Percentiles rank a stretch among this genome's conserved stretches.
Evolutionary conservation across 2,888 invertebrate genomes (phyloP).

Genomic region (Fragum fragum): DNA sequence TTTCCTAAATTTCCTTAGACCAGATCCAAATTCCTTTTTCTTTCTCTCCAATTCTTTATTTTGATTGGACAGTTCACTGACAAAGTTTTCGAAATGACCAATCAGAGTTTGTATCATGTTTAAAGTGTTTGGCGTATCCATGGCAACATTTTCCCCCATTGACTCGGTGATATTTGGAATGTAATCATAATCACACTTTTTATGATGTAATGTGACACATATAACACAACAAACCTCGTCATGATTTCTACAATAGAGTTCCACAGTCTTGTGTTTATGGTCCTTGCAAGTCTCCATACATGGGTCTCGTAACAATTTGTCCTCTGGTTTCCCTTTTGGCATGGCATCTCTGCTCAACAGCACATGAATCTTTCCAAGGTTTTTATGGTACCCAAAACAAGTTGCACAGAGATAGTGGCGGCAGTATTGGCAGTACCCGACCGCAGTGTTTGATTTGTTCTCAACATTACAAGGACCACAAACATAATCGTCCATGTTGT

Average conservation of each 20-base stretch:
- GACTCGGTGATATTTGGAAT: constrained; percentile 49
- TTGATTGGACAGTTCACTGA: constrained; percentile 42
- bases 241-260: constrained; percentile 56
- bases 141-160: constrained; percentile 30
- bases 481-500: constrained; percentile 28
- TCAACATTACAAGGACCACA: constrained; percentile 59
- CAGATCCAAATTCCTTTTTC: constrained; percentile 49
- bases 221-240: constrained; percentile 63
- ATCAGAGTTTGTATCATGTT: constrained; percentile 53
- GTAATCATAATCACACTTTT: constrained; percentile 58
- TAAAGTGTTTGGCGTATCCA: constrained; percentile 45
- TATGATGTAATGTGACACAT: constrained; percentile 54
- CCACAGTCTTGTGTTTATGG: constrained; percentile 54
- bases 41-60: constrained; percentile 55
- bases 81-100: constrained; percentile 48
- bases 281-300: constrained; percentile 45
- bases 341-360: constrained; percentile 44
- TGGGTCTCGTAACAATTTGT: constrained; percentile 24
- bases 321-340: constrained; percentile 37
- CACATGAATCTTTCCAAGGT: constrained; percentile 53
- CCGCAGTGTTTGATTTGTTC: constrained; percentile 30
- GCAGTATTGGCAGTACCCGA: constrained; percentile 61
- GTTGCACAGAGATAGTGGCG: constrained; percentile 56
- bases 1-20: constrained; percentile 50
- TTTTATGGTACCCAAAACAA: constrained; percentile 55